Conservation (phyloP, 2,888 invertebrate species). For the Ferdinandea cuprea region DNA sequence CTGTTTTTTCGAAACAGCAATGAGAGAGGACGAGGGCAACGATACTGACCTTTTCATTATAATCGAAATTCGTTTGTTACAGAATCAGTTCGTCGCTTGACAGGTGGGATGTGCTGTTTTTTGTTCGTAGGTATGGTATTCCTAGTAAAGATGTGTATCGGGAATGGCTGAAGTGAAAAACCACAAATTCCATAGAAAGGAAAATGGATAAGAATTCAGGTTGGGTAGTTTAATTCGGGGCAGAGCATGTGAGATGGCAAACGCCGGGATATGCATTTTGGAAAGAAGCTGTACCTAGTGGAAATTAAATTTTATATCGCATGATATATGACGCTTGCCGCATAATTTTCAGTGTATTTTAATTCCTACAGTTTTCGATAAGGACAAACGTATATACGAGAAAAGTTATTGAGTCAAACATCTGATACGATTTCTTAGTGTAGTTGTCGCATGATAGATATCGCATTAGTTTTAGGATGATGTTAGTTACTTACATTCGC, state of each 20-base stretch:
- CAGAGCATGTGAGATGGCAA: no score
- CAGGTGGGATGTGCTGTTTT: background rate
- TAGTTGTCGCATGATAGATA: no score
- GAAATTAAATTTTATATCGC: background rate
- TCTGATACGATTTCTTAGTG: no score
- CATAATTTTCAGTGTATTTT: no score
- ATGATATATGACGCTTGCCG: background rate
- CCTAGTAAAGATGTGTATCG: constrained; percentile 50
- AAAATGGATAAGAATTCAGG: constrained; percentile 9
- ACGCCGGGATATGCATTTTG: no score
- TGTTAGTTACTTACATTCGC: no score
- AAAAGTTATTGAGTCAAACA: no score
- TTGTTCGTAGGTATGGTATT: no score
- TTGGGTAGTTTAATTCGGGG: background rate
- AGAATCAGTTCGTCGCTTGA: background rate
- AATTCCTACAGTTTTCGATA: no score
- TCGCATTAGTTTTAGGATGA: no score
- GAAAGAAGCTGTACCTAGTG: no score
- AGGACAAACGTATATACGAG: no score
- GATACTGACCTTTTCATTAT: constrained; percentile 37
- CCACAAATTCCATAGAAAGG: constrained; percentile 45
- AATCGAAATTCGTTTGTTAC: background rate
- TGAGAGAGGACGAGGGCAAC: constrained; percentile 37
- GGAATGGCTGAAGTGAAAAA: background rate
- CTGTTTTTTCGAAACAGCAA: background rate